Evolutionary conservation across 2,888 invertebrate genomes (phyloP).

Genomic region (Dendrolimus houi): DNA sequence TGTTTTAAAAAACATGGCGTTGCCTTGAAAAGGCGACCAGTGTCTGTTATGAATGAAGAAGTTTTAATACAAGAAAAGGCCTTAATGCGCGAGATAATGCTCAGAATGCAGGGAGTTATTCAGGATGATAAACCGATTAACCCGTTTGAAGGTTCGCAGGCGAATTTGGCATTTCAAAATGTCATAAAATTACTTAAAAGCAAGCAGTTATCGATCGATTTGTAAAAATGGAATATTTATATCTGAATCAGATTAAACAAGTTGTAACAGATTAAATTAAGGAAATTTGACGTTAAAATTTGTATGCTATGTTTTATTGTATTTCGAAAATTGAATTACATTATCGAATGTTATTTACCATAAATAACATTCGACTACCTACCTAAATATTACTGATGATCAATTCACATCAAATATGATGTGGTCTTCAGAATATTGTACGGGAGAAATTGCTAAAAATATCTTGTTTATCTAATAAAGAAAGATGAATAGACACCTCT

Average conservation of each 20-base stretch:
- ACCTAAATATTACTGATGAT: no score
- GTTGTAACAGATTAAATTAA: no score
- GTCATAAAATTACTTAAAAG: constrained; percentile 34
- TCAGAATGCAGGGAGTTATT: constrained; percentile 27
- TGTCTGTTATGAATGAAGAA: constrained; percentile 49
- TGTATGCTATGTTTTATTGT: no score
- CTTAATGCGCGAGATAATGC: constrained; percentile 38
- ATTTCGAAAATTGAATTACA: no score
- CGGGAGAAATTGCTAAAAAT: not conserved
- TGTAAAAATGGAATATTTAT: constrained; percentile 5
- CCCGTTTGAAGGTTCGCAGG: constrained; percentile 42
- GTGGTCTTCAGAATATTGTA: no score
- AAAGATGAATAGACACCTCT: not conserved
- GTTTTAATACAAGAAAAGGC: constrained; percentile 37
- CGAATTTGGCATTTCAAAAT: constrained; percentile 33
- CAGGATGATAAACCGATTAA: constrained; percentile 31
- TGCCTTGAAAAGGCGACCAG: constrained; percentile 39
- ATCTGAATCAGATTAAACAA: no score
- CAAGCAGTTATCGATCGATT: constrained; percentile 26
- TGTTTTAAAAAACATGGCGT: constrained; percentile 59
- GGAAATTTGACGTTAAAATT: no score
- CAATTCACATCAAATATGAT: no score
- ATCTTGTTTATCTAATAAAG: not conserved
- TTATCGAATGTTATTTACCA: no score
- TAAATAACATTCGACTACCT: no score